Evolutionary conservation across 2,797 vertebrate genomes (phyloP).

Genomic region (Lemur catta): DNA sequence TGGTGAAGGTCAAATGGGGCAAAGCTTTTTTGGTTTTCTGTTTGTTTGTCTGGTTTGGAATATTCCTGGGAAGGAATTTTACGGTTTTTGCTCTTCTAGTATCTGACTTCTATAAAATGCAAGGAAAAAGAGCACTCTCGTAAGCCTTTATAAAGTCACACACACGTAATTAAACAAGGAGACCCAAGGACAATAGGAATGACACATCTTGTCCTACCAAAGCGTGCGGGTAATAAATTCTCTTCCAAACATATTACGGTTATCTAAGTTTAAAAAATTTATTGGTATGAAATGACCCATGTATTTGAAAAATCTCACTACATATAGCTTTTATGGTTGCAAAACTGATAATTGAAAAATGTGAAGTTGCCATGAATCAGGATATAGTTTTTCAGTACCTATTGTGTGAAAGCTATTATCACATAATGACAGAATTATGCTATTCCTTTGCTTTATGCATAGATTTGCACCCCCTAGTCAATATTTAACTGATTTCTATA

Average conservation of each 20-base stretch:
- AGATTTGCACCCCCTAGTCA: background rate
- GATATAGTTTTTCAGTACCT: background rate
- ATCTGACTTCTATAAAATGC: background rate
- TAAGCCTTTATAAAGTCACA: background rate
- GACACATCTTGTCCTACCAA: background rate
- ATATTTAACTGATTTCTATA: background rate
- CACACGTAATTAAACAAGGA: background rate
- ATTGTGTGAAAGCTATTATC: background rate
- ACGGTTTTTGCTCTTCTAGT: slow-evolving; percentile 25
- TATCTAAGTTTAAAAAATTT: background rate
- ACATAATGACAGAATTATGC: background rate
- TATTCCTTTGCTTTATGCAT: background rate
- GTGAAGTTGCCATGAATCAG: background rate
- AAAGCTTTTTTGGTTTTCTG: background rate
- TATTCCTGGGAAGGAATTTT: background rate
- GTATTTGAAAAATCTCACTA: slow-evolving; percentile 1
- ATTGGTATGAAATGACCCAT: background rate
- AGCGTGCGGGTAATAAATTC: background rate
- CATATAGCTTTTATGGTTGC: background rate
- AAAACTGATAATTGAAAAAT: background rate
- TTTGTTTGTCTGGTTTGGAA: slow-evolving; percentile 8
- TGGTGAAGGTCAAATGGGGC: background rate
- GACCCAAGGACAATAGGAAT: background rate
- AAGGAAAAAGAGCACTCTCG: background rate
- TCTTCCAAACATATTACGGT: background rate